Evolutionary conservation across 1,140 invertebrate genomes (phyloP).

Genomic region (Nixonia krombeini): DNA sequence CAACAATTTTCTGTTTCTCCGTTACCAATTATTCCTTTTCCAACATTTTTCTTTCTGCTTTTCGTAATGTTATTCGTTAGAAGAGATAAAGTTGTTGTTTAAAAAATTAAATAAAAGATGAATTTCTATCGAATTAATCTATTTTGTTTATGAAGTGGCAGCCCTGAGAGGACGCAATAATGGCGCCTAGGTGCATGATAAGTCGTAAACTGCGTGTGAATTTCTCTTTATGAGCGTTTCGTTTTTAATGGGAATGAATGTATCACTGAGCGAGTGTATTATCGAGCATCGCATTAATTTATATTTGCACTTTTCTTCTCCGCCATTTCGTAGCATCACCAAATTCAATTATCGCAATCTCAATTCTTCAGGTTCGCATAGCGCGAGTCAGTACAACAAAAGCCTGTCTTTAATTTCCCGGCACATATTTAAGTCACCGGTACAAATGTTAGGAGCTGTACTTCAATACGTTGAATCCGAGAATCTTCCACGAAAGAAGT

Average conservation of each 20-base stretch:
- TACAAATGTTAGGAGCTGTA: too few relatives aligned
- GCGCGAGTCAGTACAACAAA: background rate
- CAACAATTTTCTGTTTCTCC: too few relatives aligned
- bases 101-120: background rate
- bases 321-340: background rate
- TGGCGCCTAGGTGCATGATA: background rate
- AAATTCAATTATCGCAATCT: background rate
- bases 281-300: too few relatives aligned
- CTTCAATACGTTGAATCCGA: too few relatives aligned
- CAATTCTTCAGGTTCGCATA: background rate
- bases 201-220: background rate
- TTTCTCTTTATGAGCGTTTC: background rate
- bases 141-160: background rate
- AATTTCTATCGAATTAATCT: too few relatives aligned
- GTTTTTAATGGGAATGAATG: background rate
- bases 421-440: background rate
- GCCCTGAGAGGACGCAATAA: constrained; percentile 6
- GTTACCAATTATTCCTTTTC: background rate
- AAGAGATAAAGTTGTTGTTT: background rate
- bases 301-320: background rate
- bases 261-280: too few relatives aligned
- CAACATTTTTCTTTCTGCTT: background rate
- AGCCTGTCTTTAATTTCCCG: background rate
- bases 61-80: too few relatives aligned
- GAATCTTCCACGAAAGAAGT: too few relatives aligned